Conservation (phyloP, 37 sponge, comb jelly and placozoan genomes). For the Spongia lamella region DNA sequence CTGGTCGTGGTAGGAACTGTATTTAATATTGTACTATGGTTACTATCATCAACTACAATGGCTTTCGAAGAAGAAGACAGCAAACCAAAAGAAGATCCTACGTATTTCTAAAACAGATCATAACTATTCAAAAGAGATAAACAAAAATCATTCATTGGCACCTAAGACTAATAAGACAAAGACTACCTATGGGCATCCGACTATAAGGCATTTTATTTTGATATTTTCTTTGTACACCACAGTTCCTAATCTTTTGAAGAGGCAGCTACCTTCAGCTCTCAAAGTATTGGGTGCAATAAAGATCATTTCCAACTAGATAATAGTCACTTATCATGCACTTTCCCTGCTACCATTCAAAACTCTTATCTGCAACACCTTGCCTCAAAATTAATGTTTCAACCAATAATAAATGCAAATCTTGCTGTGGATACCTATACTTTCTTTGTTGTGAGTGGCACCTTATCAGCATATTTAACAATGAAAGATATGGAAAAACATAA, state of each 20-base stretch:
- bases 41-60: too few species aligned
- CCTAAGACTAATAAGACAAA: too few species aligned
- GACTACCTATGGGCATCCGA: not conserved
- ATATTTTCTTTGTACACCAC: slow-evolving; percentile 64
- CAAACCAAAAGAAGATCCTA: too few species aligned
- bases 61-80: too few species aligned
- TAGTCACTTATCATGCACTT: slow-evolving; percentile 58
- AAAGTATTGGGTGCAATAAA: slow-evolving; percentile 75
- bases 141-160: too few species aligned
- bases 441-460: slow-evolving; percentile 72
- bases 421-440: slow-evolving; percentile 63
- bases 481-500: slow-evolving; percentile 49
- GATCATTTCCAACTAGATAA: slow-evolving; percentile 75
- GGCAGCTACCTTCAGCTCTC: slow-evolving; percentile 61
- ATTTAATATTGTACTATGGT: too few species aligned
- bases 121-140: too few species aligned
- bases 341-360: slow-evolving; percentile 4
- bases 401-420: slow-evolving; percentile 58
- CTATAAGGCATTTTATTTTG: slow-evolving; percentile 6
- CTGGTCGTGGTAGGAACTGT: too few species aligned
- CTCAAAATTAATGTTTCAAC: slow-evolving; percentile 47
- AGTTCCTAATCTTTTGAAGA: slow-evolving; percentile 45
- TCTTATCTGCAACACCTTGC: not conserved
- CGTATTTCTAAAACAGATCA: too few species aligned
- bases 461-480: slow-evolving; percentile 60